Evolutionary conservation across 1,140 invertebrate genomes (phyloP).

Genomic region (Zaprionus taronus): DNA sequence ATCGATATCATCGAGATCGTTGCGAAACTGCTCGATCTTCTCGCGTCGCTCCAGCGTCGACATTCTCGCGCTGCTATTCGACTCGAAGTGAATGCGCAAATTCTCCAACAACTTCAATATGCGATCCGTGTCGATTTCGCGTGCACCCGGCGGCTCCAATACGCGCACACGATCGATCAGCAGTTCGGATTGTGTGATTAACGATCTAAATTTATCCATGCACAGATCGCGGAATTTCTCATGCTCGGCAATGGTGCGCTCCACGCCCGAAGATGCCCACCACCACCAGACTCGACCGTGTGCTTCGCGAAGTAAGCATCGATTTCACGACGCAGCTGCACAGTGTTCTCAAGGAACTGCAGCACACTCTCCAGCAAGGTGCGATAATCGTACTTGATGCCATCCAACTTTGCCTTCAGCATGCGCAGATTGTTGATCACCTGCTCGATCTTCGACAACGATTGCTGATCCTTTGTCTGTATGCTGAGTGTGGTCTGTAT

Average conservation of each 20-base stretch:
- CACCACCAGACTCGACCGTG: constrained; percentile 1
- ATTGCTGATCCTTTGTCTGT: constrained; percentile 86
- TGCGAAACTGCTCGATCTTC: constrained; percentile 89
- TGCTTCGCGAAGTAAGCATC: constrained; percentile 71
- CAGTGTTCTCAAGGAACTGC: constrained; percentile 75
- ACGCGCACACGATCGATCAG: constrained; percentile 81
- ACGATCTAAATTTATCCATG: constrained; percentile 84
- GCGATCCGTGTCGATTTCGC: constrained; percentile 89
- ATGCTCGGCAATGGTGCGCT: constrained; percentile 76
- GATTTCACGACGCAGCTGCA: constrained; percentile 72
- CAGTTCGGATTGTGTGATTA: constrained; percentile 83
- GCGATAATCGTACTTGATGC: constrained; percentile 90
- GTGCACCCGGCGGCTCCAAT: constrained; percentile 89
- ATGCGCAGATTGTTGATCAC: constrained; percentile 80
- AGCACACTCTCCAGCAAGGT: constrained; percentile 89
- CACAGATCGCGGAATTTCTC: constrained; percentile 82
- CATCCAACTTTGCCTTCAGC: constrained; percentile 86
- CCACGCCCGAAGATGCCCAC: constrained; percentile 48
- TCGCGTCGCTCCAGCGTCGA: constrained; percentile 87
- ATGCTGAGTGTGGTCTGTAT: constrained; percentile 86
- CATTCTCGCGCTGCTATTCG: constrained; percentile 86
- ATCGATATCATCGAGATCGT: constrained; percentile 89
- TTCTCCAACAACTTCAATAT: constrained; percentile 87
- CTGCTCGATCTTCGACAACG: constrained; percentile 88
- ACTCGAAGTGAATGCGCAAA: constrained; percentile 83